Conservation (phyloP, 2,888 invertebrate genomes). For the Noctua janthe region DNA sequence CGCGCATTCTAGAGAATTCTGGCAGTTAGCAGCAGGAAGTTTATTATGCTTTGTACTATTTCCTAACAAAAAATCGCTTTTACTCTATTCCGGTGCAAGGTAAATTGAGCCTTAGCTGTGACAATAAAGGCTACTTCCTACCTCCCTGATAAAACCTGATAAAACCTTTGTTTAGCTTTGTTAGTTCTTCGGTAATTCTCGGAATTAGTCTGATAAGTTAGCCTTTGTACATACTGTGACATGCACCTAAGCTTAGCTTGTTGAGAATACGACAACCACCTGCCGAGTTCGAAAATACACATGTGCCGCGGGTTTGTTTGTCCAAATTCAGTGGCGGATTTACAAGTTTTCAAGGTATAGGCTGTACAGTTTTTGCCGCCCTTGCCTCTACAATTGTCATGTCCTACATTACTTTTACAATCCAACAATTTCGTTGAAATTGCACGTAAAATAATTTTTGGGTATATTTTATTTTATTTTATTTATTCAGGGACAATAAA, state of each 20-base stretch:
- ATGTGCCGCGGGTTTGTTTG: neutral
- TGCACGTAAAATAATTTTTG: too few species aligned
- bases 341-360: too few species aligned
- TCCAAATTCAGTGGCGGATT: too few species aligned
- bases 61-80: neutral
- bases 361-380: too few species aligned
- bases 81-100: neutral
- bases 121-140: constrained; percentile 38
- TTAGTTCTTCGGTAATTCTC: constrained; percentile 23
- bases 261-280: constrained; percentile 23
- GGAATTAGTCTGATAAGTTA: constrained; percentile 38
- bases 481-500: too few species aligned
- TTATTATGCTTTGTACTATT: neutral
- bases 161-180: constrained; percentile 36
- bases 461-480: too few species aligned
- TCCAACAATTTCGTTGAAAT: too few species aligned
- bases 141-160: constrained; percentile 3
- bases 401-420: too few species aligned
- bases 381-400: too few species aligned
- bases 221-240: constrained; percentile 3
- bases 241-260: neutral
- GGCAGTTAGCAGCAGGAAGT: neutral
- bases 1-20: neutral
- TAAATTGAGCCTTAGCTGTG: constrained; percentile 1
- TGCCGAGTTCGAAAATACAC: neutral